A percentile compares a stretch with the other conserved stretches of the same genome.
Conservation (phyloP, 2,888 invertebrate genomes). For the Chrysolina americana region DNA sequence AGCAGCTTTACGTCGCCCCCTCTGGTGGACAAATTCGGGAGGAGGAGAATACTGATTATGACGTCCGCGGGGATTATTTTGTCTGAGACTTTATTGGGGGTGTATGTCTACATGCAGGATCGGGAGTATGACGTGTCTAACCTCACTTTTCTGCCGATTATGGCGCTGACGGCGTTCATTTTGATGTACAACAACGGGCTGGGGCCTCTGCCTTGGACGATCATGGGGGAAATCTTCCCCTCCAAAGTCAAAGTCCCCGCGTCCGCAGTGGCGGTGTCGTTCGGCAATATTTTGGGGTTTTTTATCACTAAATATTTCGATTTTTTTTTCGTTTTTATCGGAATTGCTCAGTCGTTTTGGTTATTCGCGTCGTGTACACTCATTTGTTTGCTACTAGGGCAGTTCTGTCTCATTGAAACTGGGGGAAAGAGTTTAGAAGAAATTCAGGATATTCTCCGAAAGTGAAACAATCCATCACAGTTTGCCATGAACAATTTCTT, state of each 20-base stretch:
- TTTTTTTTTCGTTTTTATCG: slow-evolving; percentile 51
- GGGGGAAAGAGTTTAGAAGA: slow-evolving; percentile 55
- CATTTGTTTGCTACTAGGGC: slow-evolving; percentile 50
- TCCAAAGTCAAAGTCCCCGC: slow-evolving; percentile 78
- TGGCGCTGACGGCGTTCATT: slow-evolving; percentile 80
- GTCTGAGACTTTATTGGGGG: slow-evolving; percentile 71
- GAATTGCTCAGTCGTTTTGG: slow-evolving; percentile 85
- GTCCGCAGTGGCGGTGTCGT: slow-evolving; percentile 68
- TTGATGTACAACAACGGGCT: slow-evolving; percentile 79
- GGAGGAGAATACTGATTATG: slow-evolving; percentile 79
- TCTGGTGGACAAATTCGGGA: slow-evolving; percentile 83
- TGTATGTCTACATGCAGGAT: slow-evolving; percentile 48
- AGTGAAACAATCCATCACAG: background rate
- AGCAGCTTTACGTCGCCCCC: slow-evolving; percentile 83
- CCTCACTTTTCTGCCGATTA: slow-evolving; percentile 79
- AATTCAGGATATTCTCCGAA: slow-evolving; percentile 45
- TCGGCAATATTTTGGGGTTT: slow-evolving; percentile 48
- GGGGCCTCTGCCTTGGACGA: slow-evolving; percentile 86
- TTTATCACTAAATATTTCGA: slow-evolving; percentile 56
- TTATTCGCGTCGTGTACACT: slow-evolving; percentile 67
- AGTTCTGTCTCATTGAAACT: slow-evolving; percentile 55
- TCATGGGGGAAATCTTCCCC: slow-evolving; percentile 87
- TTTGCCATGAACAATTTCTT: too few relatives aligned
- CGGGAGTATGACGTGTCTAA: slow-evolving; percentile 49
- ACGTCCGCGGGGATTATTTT: slow-evolving; percentile 78